Evolutionary conservation across 2,797 vertebrate species (phyloP).

Genomic region (Cuniculus paca): DNA sequence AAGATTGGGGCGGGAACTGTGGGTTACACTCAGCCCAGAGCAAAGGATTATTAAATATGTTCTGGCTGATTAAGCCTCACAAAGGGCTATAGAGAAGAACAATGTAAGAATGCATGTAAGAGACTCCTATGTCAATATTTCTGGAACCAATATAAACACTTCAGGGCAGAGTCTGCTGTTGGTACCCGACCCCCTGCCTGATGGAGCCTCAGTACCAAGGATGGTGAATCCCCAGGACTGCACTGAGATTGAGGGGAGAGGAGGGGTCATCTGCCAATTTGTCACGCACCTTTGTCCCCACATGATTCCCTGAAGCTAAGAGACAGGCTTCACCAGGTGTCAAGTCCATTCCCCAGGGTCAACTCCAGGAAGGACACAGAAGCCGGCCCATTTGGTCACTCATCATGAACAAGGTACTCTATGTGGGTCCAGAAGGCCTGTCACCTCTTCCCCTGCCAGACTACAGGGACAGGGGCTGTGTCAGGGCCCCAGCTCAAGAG

Average conservation of each 20-base stretch:
- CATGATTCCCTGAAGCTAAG: neutral
- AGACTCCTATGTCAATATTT: neutral
- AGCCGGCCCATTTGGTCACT: neutral
- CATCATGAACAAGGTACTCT: neutral
- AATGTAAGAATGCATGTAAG: slow-evolving; percentile 18
- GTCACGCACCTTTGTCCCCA: rapidly evolving
- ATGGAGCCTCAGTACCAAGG: neutral
- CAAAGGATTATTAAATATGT: neutral
- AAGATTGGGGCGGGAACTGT: neutral
- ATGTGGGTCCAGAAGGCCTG: neutral
- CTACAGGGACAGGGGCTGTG: neutral
- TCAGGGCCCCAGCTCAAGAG: neutral
- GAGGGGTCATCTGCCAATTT: neutral
- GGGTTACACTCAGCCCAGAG: neutral
- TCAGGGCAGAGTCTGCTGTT: neutral
- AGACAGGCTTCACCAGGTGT: neutral
- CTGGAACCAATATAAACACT: neutral
- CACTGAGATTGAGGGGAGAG: neutral
- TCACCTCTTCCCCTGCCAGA: too few relatives aligned
- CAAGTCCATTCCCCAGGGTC: neutral
- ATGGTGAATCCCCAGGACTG: neutral
- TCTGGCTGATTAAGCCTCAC: slow-evolving; percentile 1
- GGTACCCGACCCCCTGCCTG: neutral
- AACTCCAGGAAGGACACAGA: neutral
- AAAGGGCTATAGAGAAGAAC: neutral